A percentile compares a stretch with the other conserved stretches of the same genome.
These are phyloP conservation scores for Sogatella furcifera DNA, from an alignment of 1,140 invertebrate genomes.

Conservation along the genomic window DNA sequence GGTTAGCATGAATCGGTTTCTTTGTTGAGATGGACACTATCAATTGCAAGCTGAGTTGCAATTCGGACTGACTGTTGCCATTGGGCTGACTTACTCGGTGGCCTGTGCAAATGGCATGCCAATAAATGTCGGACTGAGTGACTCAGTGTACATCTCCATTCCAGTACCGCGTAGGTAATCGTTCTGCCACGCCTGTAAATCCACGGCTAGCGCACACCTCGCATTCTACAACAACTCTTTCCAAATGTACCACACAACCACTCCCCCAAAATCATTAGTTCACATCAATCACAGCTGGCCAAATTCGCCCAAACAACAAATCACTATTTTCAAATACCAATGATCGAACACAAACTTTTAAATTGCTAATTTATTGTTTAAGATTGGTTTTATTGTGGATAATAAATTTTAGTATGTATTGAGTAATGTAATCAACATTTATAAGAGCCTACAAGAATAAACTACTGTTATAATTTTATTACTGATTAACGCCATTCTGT, in stretches of 20 bases:
- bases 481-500: too few species aligned
- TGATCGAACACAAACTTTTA: too few species aligned
- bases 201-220: conserved; percentile 29
- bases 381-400: too few species aligned
- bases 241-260: neutral
- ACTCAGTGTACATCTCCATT: conserved; percentile 99
- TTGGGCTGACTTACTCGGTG: conserved; percentile 79
- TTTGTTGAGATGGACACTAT: neutral
- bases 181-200: conserved; percentile 95
- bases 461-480: too few species aligned
- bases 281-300: too few species aligned
- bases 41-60: neutral
- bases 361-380: too few species aligned
- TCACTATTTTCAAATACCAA: too few species aligned
- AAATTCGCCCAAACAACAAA: too few species aligned
- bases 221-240: conserved; percentile 19
- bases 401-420: too few species aligned
- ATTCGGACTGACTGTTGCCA: neutral
- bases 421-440: too few species aligned
- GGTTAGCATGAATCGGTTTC: too few species aligned
- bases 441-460: too few species aligned
- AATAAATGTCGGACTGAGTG: conserved; percentile 90
- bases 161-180: conserved; percentile 96
- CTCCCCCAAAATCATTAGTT: neutral
- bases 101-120: conserved; percentile 96